Evolutionary conservation across 2,797 vertebrate species (phyloP), one percentile per base, ranked within the genome.

Genomic region (Coracias cyanogaster): DNA sequence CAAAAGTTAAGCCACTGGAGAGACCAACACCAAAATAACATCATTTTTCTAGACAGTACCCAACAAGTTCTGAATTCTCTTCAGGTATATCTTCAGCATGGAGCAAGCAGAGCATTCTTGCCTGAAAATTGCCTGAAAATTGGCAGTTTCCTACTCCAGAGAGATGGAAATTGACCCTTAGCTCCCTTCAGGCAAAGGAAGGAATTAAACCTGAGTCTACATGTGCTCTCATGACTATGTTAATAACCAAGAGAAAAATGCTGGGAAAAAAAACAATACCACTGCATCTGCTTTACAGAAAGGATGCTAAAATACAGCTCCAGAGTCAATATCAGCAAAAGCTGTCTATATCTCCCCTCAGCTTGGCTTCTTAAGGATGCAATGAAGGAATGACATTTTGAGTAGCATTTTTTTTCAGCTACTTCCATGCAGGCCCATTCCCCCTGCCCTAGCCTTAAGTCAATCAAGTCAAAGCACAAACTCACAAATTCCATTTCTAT

Each of bases 61-160:
- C n/a, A 92, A 33, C 7, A 49, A 46, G 12, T 1, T 1, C 13
- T 22, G 6, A 72, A 57, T 58, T 46, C 6, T 49, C 64, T 58
- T 69, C 29, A 52, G 15, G 16, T 29, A 2, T 8, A 39, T 15
- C 46, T 33, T 66, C 55, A 87, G 12, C 57, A 67, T 35, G 18
- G 29, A 81, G 26, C 39, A 65, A 58, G 43, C 8, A 7, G 3
- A 82, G 7, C 19, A 43, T 77, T 81, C 37, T 51, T 54, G 21
- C 46, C 39, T 52, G 64, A 60, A 93, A 93, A 89, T 51, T 54
- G 21, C 46, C 39, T 52, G 64, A 60, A 93, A 93, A 89, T 3
- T 22, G 11, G 64, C 29, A 51, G 39, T 28, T 86, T 84, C 24
- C 77, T 54, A 60, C 67, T 71, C 14, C 22, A 93, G 21, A 78